Percentiles rank a stretch among this genome's conserved stretches.
phyloP scores from a whole-genome alignment of 2,888 invertebrate genomes.

The Andrena minutula region DNA sequence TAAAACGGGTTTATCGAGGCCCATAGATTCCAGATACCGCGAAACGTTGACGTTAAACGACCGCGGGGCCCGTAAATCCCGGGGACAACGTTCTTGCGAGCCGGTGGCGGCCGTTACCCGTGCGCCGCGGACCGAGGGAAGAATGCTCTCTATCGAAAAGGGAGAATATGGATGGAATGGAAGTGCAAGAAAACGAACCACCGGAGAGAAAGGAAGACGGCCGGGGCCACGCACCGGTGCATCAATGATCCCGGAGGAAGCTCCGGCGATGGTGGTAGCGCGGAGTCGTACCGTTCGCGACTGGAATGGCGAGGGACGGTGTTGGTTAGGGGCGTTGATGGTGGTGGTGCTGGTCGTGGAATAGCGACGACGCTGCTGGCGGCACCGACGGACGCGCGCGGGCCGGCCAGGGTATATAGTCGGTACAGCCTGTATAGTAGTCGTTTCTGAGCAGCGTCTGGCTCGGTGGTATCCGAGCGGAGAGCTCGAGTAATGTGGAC shows the following conservation, averaged over 20 bases:
- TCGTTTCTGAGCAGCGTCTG: constrained; percentile 60
- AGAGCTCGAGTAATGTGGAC: constrained; percentile 80
- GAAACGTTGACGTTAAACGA: constrained; percentile 61
- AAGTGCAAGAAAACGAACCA: constrained; percentile 64
- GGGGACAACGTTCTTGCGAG: constrained; percentile 48
- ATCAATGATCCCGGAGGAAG: constrained; percentile 35
- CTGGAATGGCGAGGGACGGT: constrained; percentile 31
- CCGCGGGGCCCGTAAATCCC: constrained; percentile 62
- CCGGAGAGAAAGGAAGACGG: constrained; percentile 40
- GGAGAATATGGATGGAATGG: constrained; percentile 68
- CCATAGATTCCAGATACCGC: constrained; percentile 58
- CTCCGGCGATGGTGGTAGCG: constrained; percentile 29
- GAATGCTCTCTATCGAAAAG: constrained; percentile 66
- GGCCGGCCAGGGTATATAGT: constrained; percentile 26
- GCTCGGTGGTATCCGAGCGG: constrained; percentile 54
- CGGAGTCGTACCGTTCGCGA: constrained; percentile 23
- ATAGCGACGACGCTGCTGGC: constrained; percentile 29
- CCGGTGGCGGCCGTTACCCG: constrained; percentile 44
- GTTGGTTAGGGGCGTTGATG: constrained; percentile 9
- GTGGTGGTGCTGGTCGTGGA: constrained; percentile 21
- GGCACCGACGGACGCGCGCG: background rate
- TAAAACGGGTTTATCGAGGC: constrained; percentile 54
- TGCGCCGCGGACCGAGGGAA: constrained; percentile 52
- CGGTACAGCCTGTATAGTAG: constrained; percentile 49
- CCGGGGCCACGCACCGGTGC: constrained; percentile 58